Conservation (phyloP, 2,113 vertebrate species). For the Himantopus leucocephalus region DNA sequence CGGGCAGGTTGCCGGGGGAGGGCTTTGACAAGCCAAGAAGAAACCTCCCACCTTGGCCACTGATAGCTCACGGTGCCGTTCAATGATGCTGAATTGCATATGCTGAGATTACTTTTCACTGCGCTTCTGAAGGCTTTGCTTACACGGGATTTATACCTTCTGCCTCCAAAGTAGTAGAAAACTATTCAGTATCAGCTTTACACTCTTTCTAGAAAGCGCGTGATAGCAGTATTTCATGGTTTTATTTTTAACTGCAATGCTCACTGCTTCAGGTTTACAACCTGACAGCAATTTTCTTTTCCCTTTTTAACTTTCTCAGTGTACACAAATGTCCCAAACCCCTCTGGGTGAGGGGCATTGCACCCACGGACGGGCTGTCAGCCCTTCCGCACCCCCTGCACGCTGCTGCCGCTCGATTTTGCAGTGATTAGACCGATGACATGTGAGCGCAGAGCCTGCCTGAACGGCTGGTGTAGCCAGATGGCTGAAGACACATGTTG, state of each 20-base stretch:
- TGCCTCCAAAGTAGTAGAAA: neutral
- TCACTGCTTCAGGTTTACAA: neutral
- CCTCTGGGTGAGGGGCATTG: neutral
- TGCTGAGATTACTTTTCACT: neutral
- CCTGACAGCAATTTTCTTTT: neutral
- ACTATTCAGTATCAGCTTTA: neutral
- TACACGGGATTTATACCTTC: neutral
- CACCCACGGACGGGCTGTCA: neutral
- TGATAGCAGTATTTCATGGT: neutral
- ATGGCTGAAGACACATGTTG: neutral
- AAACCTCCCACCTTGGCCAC: neutral
- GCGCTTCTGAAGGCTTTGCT: neutral
- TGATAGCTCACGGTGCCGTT: neutral
- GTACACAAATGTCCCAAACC: neutral
- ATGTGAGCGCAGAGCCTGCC: neutral
- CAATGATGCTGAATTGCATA: neutral
- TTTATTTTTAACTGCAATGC: neutral
- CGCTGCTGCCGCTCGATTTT: rapidly evolving
- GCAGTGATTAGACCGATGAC: neutral
- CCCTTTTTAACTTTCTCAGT: neutral
- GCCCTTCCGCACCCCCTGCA: neutral
- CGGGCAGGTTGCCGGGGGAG: neutral
- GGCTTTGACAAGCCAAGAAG: neutral
- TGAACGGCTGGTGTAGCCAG: neutral
- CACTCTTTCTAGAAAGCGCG: neutral